Percentiles rank a stretch among this genome's conserved stretches.
Conservation (phyloP, 1,140 invertebrate genomes). For the Dendrolimus kikuchii region DNA sequence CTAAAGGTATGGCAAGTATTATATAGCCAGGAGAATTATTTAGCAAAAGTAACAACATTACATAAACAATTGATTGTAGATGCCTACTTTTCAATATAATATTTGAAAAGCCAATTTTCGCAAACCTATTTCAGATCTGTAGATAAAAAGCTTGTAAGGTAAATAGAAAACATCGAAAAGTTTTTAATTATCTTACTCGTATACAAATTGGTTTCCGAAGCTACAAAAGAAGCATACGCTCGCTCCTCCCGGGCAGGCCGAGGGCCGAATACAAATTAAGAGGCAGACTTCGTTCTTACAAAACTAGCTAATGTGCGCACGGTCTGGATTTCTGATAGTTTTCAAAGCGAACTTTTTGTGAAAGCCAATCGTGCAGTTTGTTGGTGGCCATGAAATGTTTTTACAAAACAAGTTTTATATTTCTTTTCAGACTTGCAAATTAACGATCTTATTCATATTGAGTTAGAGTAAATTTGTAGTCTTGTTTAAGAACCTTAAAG, state of each 20-base stretch:
- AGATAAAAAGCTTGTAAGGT: conserved; percentile 10
- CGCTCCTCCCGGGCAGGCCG: conserved; percentile 31
- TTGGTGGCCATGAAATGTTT: conserved; percentile 1
- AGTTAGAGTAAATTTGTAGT: too few species aligned
- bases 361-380: conserved; percentile 14
- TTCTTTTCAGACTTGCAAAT: too few species aligned
- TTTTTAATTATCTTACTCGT: conserved; percentile 59
- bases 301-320: conserved; percentile 46
- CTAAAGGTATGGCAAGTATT: too few species aligned
- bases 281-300: conserved; percentile 34
- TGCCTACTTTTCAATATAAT: too few species aligned
- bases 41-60: too few species aligned
- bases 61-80: too few species aligned
- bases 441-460: too few species aligned
- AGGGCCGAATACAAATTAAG: conserved; percentile 56
- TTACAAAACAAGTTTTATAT: background rate
- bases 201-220: conserved; percentile 59
- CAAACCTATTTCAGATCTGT: too few species aligned
- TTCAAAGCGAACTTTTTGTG: conserved; percentile 12
- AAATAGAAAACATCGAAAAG: conserved; percentile 32
- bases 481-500: too few species aligned
- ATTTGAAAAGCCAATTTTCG: too few species aligned
- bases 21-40: too few species aligned
- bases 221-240: conserved; percentile 44
- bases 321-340: conserved; percentile 34